phyloP scores from a whole-genome alignment of 1,140 invertebrate species.

The Euura saliciscinereae region DNA sequence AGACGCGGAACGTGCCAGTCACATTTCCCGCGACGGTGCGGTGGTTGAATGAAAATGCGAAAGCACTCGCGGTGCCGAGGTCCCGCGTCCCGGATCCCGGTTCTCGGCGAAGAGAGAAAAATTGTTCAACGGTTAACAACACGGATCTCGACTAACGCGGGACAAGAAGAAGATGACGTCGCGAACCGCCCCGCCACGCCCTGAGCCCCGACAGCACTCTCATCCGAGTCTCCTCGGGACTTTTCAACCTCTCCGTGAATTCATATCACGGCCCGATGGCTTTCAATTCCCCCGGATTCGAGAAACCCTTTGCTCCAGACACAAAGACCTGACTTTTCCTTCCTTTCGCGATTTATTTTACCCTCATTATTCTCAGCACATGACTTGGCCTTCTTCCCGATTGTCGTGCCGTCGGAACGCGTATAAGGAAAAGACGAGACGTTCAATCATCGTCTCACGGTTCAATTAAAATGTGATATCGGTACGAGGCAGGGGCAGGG shows the following conservation, averaged over 20 bases:
- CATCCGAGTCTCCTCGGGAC: conserved; percentile 10
- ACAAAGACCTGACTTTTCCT: neutral
- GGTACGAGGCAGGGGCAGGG: too few relatives aligned
- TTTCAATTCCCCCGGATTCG: conserved; percentile 16
- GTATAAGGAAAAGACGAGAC: too few relatives aligned
- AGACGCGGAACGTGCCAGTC: neutral
- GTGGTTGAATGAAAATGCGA: neutral
- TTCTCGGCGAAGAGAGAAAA: neutral
- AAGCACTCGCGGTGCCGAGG: neutral
- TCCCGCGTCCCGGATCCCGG: neutral
- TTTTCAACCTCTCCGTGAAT: neutral
- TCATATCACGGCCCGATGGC: conserved; percentile 9
- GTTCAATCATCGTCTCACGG: too few relatives aligned
- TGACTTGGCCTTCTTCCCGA: neutral
- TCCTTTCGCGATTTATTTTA: neutral
- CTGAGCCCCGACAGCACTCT: neutral
- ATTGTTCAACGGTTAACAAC: conserved; percentile 5
- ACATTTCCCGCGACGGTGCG: neutral
- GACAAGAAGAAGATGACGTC: conserved; percentile 3
- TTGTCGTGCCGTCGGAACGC: too few relatives aligned
- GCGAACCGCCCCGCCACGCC: neutral
- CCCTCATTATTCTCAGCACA: neutral
- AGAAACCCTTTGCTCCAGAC: neutral
- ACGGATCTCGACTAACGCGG: neutral
- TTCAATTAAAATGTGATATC: too few relatives aligned